Conservation (phyloP, 1,140 invertebrate genomes). For the Zaprionus gabonicus region DNA sequence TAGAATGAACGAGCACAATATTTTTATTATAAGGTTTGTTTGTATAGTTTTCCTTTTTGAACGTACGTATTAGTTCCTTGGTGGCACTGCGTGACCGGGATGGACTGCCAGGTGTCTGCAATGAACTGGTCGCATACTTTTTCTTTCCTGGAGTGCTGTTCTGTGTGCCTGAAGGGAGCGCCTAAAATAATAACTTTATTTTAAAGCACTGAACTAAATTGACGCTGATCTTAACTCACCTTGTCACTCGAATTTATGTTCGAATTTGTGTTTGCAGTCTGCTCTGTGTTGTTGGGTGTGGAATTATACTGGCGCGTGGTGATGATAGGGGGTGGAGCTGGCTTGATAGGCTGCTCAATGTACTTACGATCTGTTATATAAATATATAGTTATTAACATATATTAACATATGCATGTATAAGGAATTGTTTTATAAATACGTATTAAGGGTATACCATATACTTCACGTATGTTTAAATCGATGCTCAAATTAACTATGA, state of each 20-base stretch:
- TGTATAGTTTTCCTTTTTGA: background rate
- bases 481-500: background rate
- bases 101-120: conserved; percentile 89
- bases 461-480: too few relatives aligned
- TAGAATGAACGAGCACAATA: too few relatives aligned
- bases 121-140: conserved; percentile 92
- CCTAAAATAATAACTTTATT: background rate
- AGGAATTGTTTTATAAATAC: too few relatives aligned
- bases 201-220: background rate
- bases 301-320: conserved; percentile 85
- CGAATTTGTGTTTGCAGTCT: conserved; percentile 31
- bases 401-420: background rate
- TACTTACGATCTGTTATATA: conserved; percentile 89
- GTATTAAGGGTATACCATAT: too few relatives aligned
- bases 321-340: conserved; percentile 89
- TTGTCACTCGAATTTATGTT: conserved; percentile 19
- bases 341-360: conserved; percentile 92
- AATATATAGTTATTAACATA: background rate
- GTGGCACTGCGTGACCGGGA: conserved; percentile 94
- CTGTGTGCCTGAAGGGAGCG: conserved; percentile 43
- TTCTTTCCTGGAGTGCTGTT: conserved; percentile 77
- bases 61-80: conserved; percentile 94
- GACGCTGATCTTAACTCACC: conserved; percentile 3
- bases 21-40: background rate
- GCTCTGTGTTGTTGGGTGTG: conserved; percentile 18